A percentile compares a stretch with the other conserved stretches of the same genome.
Conservation (phyloP, 2,888 invertebrate species). For the Phania funesta region DNA sequence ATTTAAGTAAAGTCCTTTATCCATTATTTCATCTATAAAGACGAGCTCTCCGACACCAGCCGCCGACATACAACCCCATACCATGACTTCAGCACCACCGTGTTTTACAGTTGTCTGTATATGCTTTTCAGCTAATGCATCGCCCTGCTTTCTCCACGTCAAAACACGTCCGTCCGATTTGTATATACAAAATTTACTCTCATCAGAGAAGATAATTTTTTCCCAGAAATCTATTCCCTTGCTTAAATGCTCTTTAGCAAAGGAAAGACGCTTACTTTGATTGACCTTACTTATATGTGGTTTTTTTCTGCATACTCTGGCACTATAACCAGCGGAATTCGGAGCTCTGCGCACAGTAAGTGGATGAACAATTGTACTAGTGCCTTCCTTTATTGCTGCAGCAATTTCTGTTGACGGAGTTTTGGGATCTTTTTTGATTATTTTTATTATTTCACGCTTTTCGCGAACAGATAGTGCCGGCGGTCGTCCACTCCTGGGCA, state of each 20-base stretch:
- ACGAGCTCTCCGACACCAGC: conserved; percentile 38
- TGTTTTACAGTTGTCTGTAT: conserved; percentile 21
- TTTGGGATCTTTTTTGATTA: conserved; percentile 23
- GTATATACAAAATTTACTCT: conserved; percentile 43
- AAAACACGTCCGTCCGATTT: conserved; percentile 23
- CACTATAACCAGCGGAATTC: conserved; percentile 27
- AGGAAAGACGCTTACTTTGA: no score
- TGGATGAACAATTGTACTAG: conserved; percentile 23
- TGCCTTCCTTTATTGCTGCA: conserved; percentile 19
- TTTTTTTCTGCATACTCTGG: conserved; percentile 39
- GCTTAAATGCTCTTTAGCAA: conserved; percentile 34
- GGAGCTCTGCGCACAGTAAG: conserved; percentile 30
- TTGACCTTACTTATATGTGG: conserved; percentile 37
- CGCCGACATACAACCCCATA: conserved; percentile 9
- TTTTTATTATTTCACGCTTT: background rate
- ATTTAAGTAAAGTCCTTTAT: conserved; percentile 1
- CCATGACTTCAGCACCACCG: no score
- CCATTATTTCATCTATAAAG: conserved; percentile 7
- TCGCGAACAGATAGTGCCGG: no score
- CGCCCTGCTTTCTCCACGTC: conserved; percentile 24
- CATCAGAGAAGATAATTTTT: conserved; percentile 21
- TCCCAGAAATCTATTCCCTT: conserved; percentile 26
- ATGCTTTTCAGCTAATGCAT: conserved; percentile 10
- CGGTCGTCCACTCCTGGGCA: conserved; percentile 25
- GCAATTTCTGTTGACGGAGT: conserved; percentile 36